A percentile compares a stretch with the other conserved stretches of the same genome.
Conservation (phyloP, 2,113 vertebrate genomes). For the Trogon melanurus region DNA sequence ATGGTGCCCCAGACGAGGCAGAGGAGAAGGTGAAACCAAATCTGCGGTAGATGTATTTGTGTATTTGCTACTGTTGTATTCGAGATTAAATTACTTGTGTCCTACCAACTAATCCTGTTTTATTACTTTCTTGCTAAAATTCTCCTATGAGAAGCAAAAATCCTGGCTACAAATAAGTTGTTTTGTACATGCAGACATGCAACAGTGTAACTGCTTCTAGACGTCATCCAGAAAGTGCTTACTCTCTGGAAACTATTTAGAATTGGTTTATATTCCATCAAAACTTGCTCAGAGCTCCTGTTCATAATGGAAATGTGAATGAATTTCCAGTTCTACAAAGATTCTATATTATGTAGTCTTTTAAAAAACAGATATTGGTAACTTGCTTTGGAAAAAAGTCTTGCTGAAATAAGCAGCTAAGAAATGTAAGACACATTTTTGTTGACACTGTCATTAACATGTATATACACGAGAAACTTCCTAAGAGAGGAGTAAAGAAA, state of each 20-base stretch:
- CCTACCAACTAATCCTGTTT: background rate
- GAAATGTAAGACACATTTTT: background rate
- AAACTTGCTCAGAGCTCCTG: background rate
- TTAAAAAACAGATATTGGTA: background rate
- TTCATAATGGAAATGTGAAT: background rate
- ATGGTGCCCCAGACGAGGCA: conserved; percentile 82
- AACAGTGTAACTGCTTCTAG: background rate
- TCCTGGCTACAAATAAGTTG: background rate
- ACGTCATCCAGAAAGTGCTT: background rate
- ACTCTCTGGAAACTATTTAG: background rate
- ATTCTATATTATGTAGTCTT: background rate
- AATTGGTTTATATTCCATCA: background rate
- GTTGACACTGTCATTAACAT: background rate
- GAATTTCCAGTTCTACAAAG: background rate
- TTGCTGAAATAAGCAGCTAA: background rate
- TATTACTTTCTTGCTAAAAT: background rate
- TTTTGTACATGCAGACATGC: conserved; percentile 41
- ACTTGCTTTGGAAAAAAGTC: background rate
- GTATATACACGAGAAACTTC: background rate
- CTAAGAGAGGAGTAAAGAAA: background rate
- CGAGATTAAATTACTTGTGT: background rate
- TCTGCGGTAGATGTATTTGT: conserved; percentile 67
- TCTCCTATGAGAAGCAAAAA: background rate
- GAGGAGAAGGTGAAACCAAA: conserved; percentile 79
- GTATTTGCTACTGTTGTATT: background rate